Percentiles rank a stretch among this genome's conserved stretches.
phyloP scores from a whole-genome alignment of 1,140 invertebrate genomes.

The Drosophila orena region DNA sequence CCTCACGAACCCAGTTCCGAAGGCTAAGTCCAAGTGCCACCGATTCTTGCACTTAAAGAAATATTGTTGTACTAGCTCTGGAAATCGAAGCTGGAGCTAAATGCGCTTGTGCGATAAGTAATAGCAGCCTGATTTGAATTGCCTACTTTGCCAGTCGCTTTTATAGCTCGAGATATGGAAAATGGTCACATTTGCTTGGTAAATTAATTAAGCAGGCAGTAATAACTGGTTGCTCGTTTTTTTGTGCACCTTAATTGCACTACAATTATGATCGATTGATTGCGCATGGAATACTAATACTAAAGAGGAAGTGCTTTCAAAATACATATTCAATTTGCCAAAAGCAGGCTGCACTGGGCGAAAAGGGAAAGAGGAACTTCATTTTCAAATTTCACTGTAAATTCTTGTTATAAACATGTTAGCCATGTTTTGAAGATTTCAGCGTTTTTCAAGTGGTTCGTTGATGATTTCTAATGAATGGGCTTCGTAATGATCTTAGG shows the following conservation, averaged over 20 bases:
- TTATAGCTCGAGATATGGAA: too few relatives aligned
- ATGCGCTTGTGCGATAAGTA: too few relatives aligned
- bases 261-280: background rate
- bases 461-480: background rate
- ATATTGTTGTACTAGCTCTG: too few relatives aligned
- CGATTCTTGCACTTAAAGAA: background rate
- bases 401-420: background rate
- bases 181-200: too few relatives aligned
- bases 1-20: constrained; percentile 17
- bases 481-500: background rate
- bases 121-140: too few relatives aligned
- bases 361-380: too few relatives aligned
- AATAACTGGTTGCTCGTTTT: too few relatives aligned
- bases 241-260: too few relatives aligned
- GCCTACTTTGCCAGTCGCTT: too few relatives aligned
- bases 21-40: constrained; percentile 37
- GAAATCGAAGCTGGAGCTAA: too few relatives aligned
- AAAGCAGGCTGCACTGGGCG: background rate
- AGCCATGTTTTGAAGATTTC: background rate
- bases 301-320: background rate
- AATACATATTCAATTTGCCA: background rate
- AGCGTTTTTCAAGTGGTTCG: background rate
- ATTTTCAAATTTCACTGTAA: background rate
- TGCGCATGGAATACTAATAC: background rate
- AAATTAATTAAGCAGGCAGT: too few relatives aligned